phyloP scores from a whole-genome alignment of 2,888 invertebrate genomes.

The Malacosoma neustria region DNA sequence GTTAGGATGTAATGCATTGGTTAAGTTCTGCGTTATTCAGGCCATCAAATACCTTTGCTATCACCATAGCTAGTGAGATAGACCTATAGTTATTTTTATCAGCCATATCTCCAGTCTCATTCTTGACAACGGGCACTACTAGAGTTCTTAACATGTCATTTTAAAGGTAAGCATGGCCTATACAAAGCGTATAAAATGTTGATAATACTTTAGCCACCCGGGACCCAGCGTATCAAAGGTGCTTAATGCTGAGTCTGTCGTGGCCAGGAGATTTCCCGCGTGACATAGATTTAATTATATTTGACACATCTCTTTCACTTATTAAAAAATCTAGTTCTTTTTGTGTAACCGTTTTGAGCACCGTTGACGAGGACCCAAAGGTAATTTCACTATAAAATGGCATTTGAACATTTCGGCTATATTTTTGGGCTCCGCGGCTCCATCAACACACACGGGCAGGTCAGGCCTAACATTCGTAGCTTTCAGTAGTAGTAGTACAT shows the following conservation, averaged over 20 bases:
- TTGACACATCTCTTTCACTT: background rate
- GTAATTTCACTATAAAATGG: background rate
- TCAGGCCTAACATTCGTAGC: background rate
- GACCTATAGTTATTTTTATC: conserved; percentile 3
- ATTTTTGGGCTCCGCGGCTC: background rate
- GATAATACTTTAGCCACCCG: conserved; percentile 1
- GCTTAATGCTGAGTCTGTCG: no score
- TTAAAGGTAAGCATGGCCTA: background rate
- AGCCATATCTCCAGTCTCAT: background rate
- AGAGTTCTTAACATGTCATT: conserved; percentile 1
- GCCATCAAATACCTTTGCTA: conserved; percentile 1
- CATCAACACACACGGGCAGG: background rate
- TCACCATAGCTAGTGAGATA: conserved; percentile 2
- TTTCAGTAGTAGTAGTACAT: background rate
- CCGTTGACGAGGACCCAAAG: background rate
- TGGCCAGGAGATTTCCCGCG: no score
- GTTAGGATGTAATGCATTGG: background rate
- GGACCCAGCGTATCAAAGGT: background rate
- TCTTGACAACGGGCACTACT: conserved; percentile 1
- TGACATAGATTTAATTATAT: no score
- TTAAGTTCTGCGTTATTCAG: background rate
- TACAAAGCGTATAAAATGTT: no score
- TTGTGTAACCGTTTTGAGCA: background rate
- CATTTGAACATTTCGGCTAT: background rate
- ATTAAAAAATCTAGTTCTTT: background rate